Percentiles rank a stretch among this genome's conserved stretches.
Evolutionary conservation across 2,113 vertebrate genomes (phyloP).

Genomic region (Scopus umbretta): DNA sequence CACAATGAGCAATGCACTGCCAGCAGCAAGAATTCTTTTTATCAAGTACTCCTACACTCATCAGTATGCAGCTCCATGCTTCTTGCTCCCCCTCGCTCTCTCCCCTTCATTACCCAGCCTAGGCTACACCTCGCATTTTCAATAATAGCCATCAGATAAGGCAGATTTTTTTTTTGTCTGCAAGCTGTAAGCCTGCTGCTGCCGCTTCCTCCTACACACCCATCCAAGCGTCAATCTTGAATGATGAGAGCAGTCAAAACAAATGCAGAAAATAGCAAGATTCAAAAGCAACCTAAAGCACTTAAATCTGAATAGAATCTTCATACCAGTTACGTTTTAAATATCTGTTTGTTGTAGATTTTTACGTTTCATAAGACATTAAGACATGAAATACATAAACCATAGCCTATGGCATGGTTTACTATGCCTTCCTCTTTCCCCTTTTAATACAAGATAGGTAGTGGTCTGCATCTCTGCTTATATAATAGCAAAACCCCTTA

Average conservation of each 20-base stretch:
- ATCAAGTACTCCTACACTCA: constrained; percentile 99
- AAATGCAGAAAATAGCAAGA: constrained; percentile 82
- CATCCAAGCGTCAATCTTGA: constrained; percentile 83
- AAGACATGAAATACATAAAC: constrained; percentile 57
- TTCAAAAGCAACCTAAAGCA: constrained; percentile 74
- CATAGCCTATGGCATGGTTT: constrained; percentile 37
- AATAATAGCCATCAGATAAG: constrained; percentile 93
- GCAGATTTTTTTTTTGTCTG: constrained; percentile 90
- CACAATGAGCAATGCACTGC: constrained; percentile 84
- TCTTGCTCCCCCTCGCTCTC: constrained; percentile 78
- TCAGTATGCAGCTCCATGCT: constrained; percentile 95
- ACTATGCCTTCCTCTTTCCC: neutral
- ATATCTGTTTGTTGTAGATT: constrained; percentile 71
- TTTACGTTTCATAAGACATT: constrained; percentile 68
- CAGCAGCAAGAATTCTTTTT: constrained; percentile 91
- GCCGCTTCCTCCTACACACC: constrained; percentile 84
- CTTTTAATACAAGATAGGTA: constrained; percentile 13
- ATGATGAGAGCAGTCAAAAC: constrained; percentile 81
- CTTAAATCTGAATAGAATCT: constrained; percentile 74
- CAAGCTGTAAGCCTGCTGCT: constrained; percentile 80
- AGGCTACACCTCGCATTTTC: constrained; percentile 86
- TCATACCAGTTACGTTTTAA: constrained; percentile 61
- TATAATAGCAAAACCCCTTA: constrained; percentile 32
- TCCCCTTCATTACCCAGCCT: constrained; percentile 84
- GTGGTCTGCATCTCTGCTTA: constrained; percentile 29